Base-by-base conservation (phyloP, 92 coral and sea anemone species). In the Nematostella vectensis region DNA sequence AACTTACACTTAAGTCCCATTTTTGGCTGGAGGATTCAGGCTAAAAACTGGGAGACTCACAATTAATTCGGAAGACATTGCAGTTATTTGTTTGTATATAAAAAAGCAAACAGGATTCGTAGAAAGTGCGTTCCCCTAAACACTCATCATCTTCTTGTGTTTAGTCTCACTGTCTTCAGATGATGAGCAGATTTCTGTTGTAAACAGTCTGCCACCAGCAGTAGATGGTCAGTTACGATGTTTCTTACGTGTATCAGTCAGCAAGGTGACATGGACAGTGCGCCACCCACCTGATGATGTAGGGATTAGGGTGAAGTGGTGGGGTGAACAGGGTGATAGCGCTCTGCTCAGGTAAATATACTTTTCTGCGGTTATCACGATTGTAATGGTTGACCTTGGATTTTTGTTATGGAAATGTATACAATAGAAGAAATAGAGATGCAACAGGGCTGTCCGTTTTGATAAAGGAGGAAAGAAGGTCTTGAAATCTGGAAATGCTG, bases 181-280 rank as follows among this genome's bases (percentile, higher is more conserved):
- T 54, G 71, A 79, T 38, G 79, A 85, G 20, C 81, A 70, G 33
- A 43, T 77, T 9, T 82, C 82, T 18, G 83, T 81, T 45, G 89
- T 62, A 0, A 65, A 70, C 40, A 91, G 85, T 44, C 63, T 91
- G 47, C 98, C 98, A 2, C 98, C 98, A 4, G 70, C 93, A 36
- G 98, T 91, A n/a, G 77, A 87, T 54, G 98, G 98, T 3, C 98
- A 91, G 57, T 70, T 91, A 42, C 63, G 98, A 53, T 91, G 98
- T 61, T 91, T 91, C 38, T 72, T 91, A 0, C 57, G 77, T 15
- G 88, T 91, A 26, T 62, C 85, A 25, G 85, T 91, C 39, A 79
- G 83, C 49, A 68, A 64, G 42, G 74, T 91, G 48, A 57, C 59
- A 10, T 91, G 98, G 98, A 55, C 64, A 16, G 54, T 75, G 25